Percentiles rank a stretch among this genome's conserved stretches.
phyloP scores from a whole-genome alignment of 2,888 invertebrate genomes.

The Noctua janthe region DNA sequence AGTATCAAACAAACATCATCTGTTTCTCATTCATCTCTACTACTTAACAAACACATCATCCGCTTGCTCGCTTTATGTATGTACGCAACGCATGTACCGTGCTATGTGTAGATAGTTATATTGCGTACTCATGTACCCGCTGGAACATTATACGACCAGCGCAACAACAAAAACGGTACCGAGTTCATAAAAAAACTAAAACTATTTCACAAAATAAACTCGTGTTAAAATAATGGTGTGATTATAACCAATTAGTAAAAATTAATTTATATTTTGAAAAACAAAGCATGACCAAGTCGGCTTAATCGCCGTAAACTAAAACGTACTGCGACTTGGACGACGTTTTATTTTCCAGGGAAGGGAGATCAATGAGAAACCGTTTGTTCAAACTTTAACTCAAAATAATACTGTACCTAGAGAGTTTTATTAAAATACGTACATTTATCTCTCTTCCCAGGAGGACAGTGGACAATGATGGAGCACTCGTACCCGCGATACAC shows the following conservation, averaged over 20 bases:
- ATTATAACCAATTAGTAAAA: not conserved
- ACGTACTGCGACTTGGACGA: conserved; percentile 20
- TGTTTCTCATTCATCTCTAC: conserved; percentile 68
- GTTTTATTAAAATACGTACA: conserved; percentile 82
- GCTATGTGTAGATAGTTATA: conserved; percentile 26
- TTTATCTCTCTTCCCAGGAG: conserved; percentile 93
- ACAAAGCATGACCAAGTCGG: not conserved
- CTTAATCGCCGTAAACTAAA: conserved; percentile 6
- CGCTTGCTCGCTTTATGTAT: conserved; percentile 48
- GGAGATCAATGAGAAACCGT: conserved; percentile 87
- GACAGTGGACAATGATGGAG: conserved; percentile 96
- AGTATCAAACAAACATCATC: conserved; percentile 40
- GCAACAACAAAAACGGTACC: conserved; percentile 12
- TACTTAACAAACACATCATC: conserved; percentile 33
- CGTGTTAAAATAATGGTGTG: not conserved
- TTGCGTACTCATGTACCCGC: not conserved
- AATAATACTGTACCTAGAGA: conserved; percentile 70
- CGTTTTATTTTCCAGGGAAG: conserved; percentile 87
- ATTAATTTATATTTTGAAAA: not conserved
- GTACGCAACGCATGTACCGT: conserved; percentile 40
- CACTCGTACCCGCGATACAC: conserved; percentile 94
- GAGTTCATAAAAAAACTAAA: not conserved
- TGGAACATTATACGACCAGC: not conserved
- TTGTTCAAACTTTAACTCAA: conserved; percentile 58
- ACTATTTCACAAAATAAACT: not conserved